Conservation (phyloP, 2,888 invertebrate species). For the Mythimna vitellina region DNA sequence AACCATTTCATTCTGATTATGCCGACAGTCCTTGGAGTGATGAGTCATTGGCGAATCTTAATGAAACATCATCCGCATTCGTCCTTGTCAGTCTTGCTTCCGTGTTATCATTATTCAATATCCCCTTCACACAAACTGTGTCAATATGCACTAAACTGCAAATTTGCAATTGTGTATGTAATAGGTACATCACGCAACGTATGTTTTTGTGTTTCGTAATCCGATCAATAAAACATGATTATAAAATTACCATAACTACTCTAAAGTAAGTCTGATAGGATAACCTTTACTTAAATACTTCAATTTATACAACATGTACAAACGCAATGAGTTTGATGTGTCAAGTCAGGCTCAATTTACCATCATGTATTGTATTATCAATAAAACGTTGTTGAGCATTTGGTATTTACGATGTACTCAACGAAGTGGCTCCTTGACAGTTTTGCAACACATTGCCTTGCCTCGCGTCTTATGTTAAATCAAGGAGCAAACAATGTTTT, state of each 20-base stretch:
- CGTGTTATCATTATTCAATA: slow-evolving; percentile 23
- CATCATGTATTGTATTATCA: slow-evolving; percentile 48
- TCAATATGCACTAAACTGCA: slow-evolving; percentile 30
- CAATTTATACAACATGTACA: slow-evolving; percentile 45
- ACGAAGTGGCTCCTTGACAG: slow-evolving; percentile 70
- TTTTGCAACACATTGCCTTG: slow-evolving; percentile 73
- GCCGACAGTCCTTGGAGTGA: background rate
- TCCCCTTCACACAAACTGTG: slow-evolving; percentile 26
- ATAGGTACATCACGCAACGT: slow-evolving; percentile 15
- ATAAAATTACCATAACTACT: slow-evolving; percentile 48
- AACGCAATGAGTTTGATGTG: slow-evolving; percentile 21
- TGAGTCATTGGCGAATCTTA: slow-evolving; percentile 27
- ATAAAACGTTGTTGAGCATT: slow-evolving; percentile 59
- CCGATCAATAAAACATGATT: slow-evolving; percentile 48
- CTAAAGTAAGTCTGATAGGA: slow-evolving; percentile 18
- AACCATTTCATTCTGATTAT: slow-evolving; percentile 26
- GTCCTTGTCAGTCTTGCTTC: slow-evolving; percentile 38
- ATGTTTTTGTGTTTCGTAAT: slow-evolving; percentile 32
- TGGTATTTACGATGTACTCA: slow-evolving; percentile 65
- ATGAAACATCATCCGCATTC: slow-evolving; percentile 27
- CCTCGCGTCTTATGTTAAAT: slow-evolving; percentile 58
- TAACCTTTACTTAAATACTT: slow-evolving; percentile 44
- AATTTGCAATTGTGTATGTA: slow-evolving; percentile 22
- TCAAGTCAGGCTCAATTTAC: slow-evolving; percentile 34
- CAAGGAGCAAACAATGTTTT: slow-evolving; percentile 65